phyloP scores from a whole-genome alignment of 1,140 invertebrate genomes.

The Drosophila baimaii region DNA sequence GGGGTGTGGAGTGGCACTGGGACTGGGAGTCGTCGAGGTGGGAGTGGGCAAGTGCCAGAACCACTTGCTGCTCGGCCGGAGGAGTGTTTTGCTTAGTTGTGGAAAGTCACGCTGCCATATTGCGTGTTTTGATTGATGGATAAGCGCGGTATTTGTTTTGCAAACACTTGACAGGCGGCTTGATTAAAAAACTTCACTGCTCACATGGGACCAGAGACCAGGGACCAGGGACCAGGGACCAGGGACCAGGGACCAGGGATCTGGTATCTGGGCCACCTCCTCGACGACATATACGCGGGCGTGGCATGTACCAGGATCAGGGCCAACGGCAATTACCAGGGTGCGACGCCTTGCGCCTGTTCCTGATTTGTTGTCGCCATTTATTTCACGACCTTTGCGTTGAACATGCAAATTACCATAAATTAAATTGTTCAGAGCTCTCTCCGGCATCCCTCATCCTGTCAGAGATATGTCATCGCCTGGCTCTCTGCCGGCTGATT shows the following conservation, averaged over 20 bases:
- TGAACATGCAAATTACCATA: slow-evolving; percentile 77
- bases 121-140: slow-evolving; percentile 84
- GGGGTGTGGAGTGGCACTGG: neutral
- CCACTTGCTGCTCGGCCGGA: slow-evolving; percentile 42
- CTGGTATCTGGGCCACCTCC: too few relatives aligned
- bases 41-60: slow-evolving; percentile 60
- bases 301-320: slow-evolving; percentile 60
- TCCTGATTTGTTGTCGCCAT: slow-evolving; percentile 81
- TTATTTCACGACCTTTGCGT: slow-evolving; percentile 69
- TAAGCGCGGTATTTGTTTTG: slow-evolving; percentile 82
- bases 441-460: slow-evolving; percentile 61
- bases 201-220: slow-evolving; percentile 76
- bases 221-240: neutral
- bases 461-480: slow-evolving; percentile 74
- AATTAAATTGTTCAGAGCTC: slow-evolving; percentile 69
- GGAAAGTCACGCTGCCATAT: slow-evolving; percentile 81
- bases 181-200: slow-evolving; percentile 84
- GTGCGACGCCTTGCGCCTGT: slow-evolving; percentile 45
- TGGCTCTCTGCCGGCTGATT: slow-evolving; percentile 53
- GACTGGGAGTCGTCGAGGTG: neutral
- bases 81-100: slow-evolving; percentile 63
- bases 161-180: slow-evolving; percentile 84
- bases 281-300: slow-evolving; percentile 68
- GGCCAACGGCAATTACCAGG: slow-evolving; percentile 61
- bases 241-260: too few relatives aligned